phyloP scores from a whole-genome alignment of 2,888 invertebrate genomes.

The Amblyjoppa proteus region DNA sequence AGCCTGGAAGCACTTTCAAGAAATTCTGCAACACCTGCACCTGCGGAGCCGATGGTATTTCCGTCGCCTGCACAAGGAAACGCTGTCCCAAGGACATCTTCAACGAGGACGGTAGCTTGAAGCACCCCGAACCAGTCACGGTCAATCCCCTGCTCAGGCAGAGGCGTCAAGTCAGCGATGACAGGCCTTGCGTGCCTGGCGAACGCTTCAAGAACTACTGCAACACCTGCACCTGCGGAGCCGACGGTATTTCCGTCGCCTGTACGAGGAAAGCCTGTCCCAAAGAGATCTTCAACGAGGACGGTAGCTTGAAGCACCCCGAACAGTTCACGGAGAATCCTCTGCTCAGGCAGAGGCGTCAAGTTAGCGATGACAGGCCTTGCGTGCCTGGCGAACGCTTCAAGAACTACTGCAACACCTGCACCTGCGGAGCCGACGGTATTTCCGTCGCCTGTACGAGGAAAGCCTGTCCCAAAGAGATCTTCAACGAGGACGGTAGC shows the following conservation, averaged over 20 bases:
- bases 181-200: constrained; percentile 42
- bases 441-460: constrained; percentile 50
- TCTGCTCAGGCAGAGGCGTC: background rate
- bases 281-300: constrained; percentile 44
- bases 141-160: background rate
- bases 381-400: constrained; percentile 56
- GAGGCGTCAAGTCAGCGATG: constrained; percentile 1
- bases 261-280: constrained; percentile 58
- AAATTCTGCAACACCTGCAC: constrained; percentile 86
- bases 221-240: constrained; percentile 87
- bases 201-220: constrained; percentile 83
- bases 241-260: constrained; percentile 82
- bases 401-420: constrained; percentile 86
- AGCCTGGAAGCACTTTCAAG: constrained; percentile 83
- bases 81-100: constrained; percentile 65
- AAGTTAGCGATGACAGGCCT: background rate
- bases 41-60: constrained; percentile 85
- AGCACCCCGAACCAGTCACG: background rate
- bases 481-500: constrained; percentile 56
- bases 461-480: constrained; percentile 6
- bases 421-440: constrained; percentile 86
- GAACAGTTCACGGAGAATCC: background rate
- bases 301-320: constrained; percentile 59
- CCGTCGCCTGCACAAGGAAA: constrained; percentile 65
- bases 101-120: constrained; percentile 66